Conservation (phyloP, 2,113 vertebrate genomes). For the Choloepus hoffmanni region DNA sequence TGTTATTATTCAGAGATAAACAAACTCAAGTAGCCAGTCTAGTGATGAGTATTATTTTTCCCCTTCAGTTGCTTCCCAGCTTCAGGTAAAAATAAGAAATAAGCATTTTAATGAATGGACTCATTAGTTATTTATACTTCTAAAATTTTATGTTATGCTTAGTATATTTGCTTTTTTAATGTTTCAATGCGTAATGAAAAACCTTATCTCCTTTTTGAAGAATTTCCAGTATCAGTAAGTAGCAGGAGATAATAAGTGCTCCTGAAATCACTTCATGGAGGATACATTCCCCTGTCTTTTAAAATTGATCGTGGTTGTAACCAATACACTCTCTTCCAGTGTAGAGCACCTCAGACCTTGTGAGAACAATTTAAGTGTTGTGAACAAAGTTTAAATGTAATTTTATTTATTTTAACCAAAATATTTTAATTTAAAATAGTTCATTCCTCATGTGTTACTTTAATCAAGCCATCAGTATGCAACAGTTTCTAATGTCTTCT, state of each 20-base stretch:
- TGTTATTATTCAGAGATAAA: slow-evolving; percentile 24
- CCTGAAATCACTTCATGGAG: slow-evolving; percentile 27
- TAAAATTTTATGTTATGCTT: slow-evolving; percentile 9
- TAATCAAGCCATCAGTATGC: slow-evolving; percentile 55
- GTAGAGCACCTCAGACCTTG: slow-evolving; percentile 29
- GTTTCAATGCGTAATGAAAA: slow-evolving; percentile 37
- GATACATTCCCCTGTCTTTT: not conserved
- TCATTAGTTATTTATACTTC: slow-evolving; percentile 43
- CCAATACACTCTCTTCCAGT: not conserved
- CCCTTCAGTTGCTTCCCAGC: not conserved
- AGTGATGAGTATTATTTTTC: slow-evolving; percentile 46
- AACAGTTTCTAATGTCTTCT: slow-evolving; percentile 43
- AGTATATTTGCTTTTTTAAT: not conserved
- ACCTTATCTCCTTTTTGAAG: not conserved
- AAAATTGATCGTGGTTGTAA: not conserved
- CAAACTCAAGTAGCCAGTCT: slow-evolving; percentile 41
- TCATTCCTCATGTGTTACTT: slow-evolving; percentile 5
- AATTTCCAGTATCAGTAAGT: slow-evolving; percentile 48
- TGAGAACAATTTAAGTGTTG: slow-evolving; percentile 25
- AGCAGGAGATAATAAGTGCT: not conserved
- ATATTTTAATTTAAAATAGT: slow-evolving; percentile 53
- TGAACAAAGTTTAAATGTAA: not conserved
- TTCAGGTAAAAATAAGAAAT: slow-evolving; percentile 59
- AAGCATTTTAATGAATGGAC: slow-evolving; percentile 27
- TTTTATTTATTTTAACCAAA: slow-evolving; percentile 48